Conservation (phyloP, 2,888 invertebrate species). For the Epistrophella euchroma region DNA sequence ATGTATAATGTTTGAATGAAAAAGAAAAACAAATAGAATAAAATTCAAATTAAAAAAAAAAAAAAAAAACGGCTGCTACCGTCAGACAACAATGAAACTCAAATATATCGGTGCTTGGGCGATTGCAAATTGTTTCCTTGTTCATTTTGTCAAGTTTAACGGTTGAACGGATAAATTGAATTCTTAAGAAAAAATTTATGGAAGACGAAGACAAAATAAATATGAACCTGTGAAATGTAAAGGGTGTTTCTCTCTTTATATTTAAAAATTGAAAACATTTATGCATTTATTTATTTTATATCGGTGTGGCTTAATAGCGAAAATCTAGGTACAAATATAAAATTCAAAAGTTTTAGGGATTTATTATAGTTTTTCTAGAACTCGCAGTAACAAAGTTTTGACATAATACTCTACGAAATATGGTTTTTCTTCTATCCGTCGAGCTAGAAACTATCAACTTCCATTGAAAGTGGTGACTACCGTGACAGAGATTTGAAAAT, state of each 20-base stretch:
- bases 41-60: constrained; percentile 8
- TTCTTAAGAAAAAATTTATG: constrained; percentile 65
- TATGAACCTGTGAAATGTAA: background rate
- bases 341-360: too few species aligned
- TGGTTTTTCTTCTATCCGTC: too few species aligned
- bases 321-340: too few species aligned
- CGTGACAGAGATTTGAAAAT: too few species aligned
- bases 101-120: constrained; percentile 34
- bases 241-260: background rate
- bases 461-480: too few species aligned
- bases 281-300: too few species aligned
- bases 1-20: constrained; percentile 11
- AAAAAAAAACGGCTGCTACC: background rate
- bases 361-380: too few species aligned
- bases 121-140: constrained; percentile 63
- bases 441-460: too few species aligned
- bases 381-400: too few species aligned
- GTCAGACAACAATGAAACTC: constrained; percentile 22
- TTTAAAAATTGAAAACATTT: too few species aligned
- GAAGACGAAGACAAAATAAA: constrained; percentile 11
- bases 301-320: too few species aligned
- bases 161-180: constrained; percentile 70
- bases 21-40: constrained; percentile 6
- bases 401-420: too few species aligned
- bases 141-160: constrained; percentile 71